These are phyloP conservation scores for Montifringilla adamsi DNA, from an alignment of 2,113 vertebrate species.

Conservation along the genomic window DNA sequence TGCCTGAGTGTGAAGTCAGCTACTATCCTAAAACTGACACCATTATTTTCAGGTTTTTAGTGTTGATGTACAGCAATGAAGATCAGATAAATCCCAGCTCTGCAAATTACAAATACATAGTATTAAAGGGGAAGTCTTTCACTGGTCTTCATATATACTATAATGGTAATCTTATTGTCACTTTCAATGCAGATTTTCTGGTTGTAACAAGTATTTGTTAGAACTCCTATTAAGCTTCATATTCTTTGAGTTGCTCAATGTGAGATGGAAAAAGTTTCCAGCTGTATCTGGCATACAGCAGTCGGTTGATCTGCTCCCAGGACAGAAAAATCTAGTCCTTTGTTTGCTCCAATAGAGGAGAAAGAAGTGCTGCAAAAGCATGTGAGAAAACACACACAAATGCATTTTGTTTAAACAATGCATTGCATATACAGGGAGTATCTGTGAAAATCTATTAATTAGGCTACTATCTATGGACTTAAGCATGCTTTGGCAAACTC, in stretches of 20 bases:
- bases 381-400: not conserved
- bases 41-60: not conserved
- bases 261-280: slow-evolving; percentile 9
- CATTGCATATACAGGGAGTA: not conserved
- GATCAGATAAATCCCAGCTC: not conserved
- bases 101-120: not conserved
- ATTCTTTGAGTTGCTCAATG: not conserved
- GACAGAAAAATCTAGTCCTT: not conserved
- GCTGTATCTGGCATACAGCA: not conserved
- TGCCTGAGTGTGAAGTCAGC: not conserved
- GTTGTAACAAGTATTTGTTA: not conserved
- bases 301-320: not conserved
- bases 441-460: not conserved
- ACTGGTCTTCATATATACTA: not conserved
- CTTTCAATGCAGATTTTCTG: not conserved
- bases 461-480: not conserved
- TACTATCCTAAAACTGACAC: not conserved
- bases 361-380: not conserved
- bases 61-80: not conserved
- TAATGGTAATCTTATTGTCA: not conserved
- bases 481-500: not conserved
- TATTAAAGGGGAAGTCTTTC: not conserved
- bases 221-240: not conserved
- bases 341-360: not conserved
- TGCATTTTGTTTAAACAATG: not conserved